A percentile compares a stretch with the other conserved stretches of the same genome.
These are phyloP conservation scores for Pipa parva DNA, from an alignment of 2,113 vertebrate genomes.

Conservation along the genomic window DNA sequence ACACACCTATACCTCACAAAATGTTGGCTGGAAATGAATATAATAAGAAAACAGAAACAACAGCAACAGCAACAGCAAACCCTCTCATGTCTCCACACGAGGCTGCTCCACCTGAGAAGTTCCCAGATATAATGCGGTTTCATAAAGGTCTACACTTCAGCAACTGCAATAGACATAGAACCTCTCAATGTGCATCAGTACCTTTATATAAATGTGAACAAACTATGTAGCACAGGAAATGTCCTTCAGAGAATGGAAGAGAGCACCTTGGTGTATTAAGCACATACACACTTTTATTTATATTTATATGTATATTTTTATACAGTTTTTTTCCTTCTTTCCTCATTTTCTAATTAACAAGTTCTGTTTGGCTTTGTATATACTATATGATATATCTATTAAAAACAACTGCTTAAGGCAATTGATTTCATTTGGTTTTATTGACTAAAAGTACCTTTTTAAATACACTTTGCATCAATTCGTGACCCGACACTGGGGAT, in stretches of 20 bases:
- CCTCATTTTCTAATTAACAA: slow-evolving; percentile 24
- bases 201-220: slow-evolving; percentile 12
- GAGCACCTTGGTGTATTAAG: background rate
- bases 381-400: slow-evolving; percentile 19
- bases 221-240: background rate
- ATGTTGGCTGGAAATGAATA: background rate
- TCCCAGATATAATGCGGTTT: too few species aligned
- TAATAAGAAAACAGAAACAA: too few species aligned
- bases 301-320: slow-evolving; percentile 35
- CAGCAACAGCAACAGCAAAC: background rate
- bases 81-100: background rate
- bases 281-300: slow-evolving; percentile 21
- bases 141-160: too few species aligned
- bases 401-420: too few species aligned
- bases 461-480: too few species aligned
- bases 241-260: background rate
- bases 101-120: too few species aligned
- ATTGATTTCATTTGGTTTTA: too few species aligned
- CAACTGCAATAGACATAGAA: background rate
- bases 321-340: slow-evolving; percentile 10
- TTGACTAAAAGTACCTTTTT: too few species aligned
- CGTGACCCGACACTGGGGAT: too few species aligned
- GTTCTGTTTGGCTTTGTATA: slow-evolving; percentile 24
- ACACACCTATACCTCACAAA: background rate
- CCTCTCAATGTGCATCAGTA: background rate